Evolutionary conservation across 2,797 vertebrate species (phyloP), one percentile per base, ranked within the genome.

Genomic region (Falco concolor): DNA sequence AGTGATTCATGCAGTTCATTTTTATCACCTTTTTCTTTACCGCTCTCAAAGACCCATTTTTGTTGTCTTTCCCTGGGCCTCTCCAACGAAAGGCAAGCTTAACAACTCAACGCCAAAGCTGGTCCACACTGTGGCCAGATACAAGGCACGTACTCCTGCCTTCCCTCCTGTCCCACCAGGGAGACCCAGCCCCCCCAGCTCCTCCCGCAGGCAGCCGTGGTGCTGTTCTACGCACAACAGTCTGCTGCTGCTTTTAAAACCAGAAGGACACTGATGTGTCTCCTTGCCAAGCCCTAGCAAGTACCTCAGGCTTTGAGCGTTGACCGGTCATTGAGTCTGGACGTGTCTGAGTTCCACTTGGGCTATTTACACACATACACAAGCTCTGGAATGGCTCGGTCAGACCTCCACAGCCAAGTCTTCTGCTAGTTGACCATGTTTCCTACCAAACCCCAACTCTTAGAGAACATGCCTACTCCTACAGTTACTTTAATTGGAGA

Each of bases 401-500:
- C 72, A 83, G 63, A 87, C 40, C 22, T 63, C 6, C 49, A 17
- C 1, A 34, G 38, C 54, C 84, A 76, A 61, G 24, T 34, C 20
- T 84, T 65, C 15, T 28, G 7, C 20, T 56, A 25, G 63, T 0
- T 90, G 94, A 96, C 90, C 90, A 74, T 0, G 2, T 74, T 95
- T 93, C 86, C 68, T 84, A 87, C 60, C n/a, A 87, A 93, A 96
- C 4, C n/a, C 30, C 17, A 67, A 13, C 52, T 61, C 68, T 27
- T 52, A 12, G 28, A 77, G 74, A 94, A 73, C 52, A 87, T 79
- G 63, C 40, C 36, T 90, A 77, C 86, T 95, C 93, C 93, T 95
- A 94, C 92, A 42, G 86, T 84, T 87, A 25, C 92, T 96, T 95
- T 88, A 95, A 91, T 65, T 91, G 90, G 80, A 93, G 80, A 91